Base-by-base conservation (phyloP, 1,140 invertebrate species). In the Odontomachus brunneus region DNA sequence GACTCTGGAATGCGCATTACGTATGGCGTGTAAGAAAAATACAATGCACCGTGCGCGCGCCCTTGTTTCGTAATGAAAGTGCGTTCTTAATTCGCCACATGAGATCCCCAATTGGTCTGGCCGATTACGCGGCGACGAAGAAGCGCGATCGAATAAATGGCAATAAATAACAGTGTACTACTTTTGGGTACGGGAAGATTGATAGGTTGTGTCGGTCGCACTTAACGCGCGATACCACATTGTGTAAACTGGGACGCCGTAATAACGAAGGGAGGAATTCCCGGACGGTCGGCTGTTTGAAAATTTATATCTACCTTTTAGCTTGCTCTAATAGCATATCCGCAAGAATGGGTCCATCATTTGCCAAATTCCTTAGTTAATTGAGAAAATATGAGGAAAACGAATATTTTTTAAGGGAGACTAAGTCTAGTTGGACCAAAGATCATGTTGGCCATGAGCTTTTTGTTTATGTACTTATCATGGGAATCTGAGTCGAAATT, bases 161-260 rank as follows among this genome's bases (percentile, higher is more conserved):
- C 24, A 49, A 75, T 75, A 74, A 74, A 74, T 74, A 75, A 75
- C 73, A 75, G 73, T 49, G 73, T 65, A 75, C 59, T 63, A 75
- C 38, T 75, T 65, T 7, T 75, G 44, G 38, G 17, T 63, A 49
- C 44, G 9, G 59, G 44, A 51, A 51, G 44, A 75, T 75, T 75
- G 73, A 75, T 75, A 65, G 73, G 38, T 65, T 17, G 24, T 51
- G 59, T 51, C 49, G 38, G 44, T 74, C 38, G 59, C 44, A 3
- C 29, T 65, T 51, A 51, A 65, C 59, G 73, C 59, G 73, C 38
- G n/a, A 75, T 65, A 51, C 44, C 49, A 51, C 44, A 63, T 74
- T 74, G 44, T 33, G n/a, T 51, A 51, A 75, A 65, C 38, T 75
- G 26, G 44, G 48, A 65, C 26, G 22, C 63, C 19, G 14, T 75